Conservation (phyloP, 2,888 invertebrate genomes). For the Lepidonotus clava region DNA sequence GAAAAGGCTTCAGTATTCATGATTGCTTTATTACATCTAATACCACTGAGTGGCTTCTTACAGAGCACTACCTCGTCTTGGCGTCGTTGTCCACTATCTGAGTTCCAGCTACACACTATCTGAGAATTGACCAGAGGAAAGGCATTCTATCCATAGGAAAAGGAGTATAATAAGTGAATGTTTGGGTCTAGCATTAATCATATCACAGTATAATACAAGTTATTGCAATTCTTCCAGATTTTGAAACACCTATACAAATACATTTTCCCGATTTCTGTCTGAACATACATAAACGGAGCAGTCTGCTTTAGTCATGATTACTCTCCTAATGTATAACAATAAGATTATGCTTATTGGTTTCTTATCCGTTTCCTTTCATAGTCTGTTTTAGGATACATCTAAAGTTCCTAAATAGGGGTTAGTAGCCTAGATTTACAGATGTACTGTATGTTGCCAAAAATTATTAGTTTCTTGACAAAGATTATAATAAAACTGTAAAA, state of each 20-base stretch:
- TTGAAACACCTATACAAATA: no score
- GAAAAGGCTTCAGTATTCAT: not conserved
- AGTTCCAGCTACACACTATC: not conserved
- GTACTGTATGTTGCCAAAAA: not conserved
- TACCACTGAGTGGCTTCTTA: not conserved
- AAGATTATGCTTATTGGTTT: not conserved
- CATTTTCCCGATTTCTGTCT: not conserved
- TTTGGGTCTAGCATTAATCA: not conserved
- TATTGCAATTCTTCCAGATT: constrained; percentile 36
- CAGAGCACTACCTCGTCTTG: not conserved
- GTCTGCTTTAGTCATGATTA: not conserved
- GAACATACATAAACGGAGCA: not conserved
- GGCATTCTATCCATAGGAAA: not conserved
- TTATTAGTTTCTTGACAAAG: not conserved
- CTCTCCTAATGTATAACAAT: not conserved
- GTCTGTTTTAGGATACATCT: no score
- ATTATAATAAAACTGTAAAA: no score
- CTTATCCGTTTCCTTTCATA: not conserved
- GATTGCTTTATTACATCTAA: constrained; percentile 38
- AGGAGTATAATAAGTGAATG: no score
- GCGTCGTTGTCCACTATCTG: not conserved
- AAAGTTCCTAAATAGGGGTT: no score
- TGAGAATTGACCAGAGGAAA: not conserved
- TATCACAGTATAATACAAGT: constrained; percentile 40
- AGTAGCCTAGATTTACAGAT: not conserved